Conservation (phyloP, 2,797 vertebrate species). For the Cyclura pinguis region DNA sequence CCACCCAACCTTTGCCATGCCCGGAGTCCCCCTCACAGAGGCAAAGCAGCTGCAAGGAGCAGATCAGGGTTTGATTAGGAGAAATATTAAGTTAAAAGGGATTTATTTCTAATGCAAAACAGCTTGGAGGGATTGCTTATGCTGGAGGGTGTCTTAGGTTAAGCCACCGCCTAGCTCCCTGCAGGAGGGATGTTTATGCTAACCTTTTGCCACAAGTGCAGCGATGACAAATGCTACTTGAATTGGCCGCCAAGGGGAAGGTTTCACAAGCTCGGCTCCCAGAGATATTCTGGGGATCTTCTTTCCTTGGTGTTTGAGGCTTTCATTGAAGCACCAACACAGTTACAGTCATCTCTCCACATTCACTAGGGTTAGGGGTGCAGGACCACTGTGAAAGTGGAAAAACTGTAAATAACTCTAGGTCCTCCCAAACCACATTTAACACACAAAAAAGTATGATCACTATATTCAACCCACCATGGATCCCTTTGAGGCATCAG, state of each 20-base stretch:
- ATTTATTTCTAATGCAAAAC: constrained; percentile 43
- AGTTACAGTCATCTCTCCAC: too few relatives aligned
- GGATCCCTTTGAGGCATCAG: too few relatives aligned
- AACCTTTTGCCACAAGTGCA: not conserved
- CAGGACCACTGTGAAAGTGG: too few relatives aligned
- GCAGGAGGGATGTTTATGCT: not conserved
- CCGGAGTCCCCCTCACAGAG: not conserved
- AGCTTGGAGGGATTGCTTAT: constrained; percentile 27
- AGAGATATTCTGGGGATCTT: not conserved
- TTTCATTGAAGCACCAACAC: not conserved
- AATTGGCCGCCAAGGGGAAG: not conserved
- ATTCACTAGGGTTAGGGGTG: too few relatives aligned
- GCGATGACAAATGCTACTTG: not conserved
- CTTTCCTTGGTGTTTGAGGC: not conserved
- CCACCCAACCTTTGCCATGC: not conserved
- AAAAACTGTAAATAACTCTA: too few relatives aligned
- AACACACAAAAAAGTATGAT: too few relatives aligned
- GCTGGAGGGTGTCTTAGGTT: not conserved
- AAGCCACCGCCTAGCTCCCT: not conserved
- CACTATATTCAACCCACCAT: too few relatives aligned
- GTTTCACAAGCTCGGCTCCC: not conserved
- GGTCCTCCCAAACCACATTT: too few relatives aligned
- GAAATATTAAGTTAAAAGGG: constrained; percentile 29
- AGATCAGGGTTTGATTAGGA: constrained; percentile 21
- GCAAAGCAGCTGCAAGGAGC: constrained; percentile 29